Percentiles rank a stretch among this genome's conserved stretches.
Evolutionary conservation across 2,888 invertebrate genomes (phyloP).

Genomic region (Pantelozetes paolii): DNA sequence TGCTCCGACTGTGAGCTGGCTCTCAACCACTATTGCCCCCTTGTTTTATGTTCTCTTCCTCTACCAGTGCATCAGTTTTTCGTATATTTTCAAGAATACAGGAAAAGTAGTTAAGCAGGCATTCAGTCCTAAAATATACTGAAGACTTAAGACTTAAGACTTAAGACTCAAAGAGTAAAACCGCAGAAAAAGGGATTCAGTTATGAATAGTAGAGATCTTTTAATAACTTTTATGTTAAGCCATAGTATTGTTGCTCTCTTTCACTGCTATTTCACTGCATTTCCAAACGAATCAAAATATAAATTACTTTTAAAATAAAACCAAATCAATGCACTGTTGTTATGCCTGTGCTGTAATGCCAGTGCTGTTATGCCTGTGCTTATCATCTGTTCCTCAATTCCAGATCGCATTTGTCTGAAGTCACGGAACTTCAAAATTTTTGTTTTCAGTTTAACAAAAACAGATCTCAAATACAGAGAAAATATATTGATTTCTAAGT

Average conservation of each 20-base stretch:
- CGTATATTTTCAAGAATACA: too few species aligned
- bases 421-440: constrained; percentile 28
- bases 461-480: background rate
- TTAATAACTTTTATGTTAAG: background rate
- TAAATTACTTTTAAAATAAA: too few species aligned
- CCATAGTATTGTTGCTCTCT: background rate
- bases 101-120: constrained; percentile 26
- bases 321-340: background rate
- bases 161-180: background rate
- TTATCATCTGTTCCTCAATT: background rate
- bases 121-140: background rate
- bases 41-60: constrained; percentile 1
- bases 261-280: background rate
- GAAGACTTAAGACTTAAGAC: background rate
- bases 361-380: background rate
- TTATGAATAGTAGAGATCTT: background rate
- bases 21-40: constrained; percentile 1
- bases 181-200: background rate
- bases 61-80: background rate
- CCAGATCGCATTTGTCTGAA: background rate
- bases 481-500: constrained; percentile 31
- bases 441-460: background rate
- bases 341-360: background rate
- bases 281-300: background rate
- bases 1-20: background rate